A percentile compares a stretch with the other conserved stretches of the same genome.
Conservation (phyloP, 2,113 vertebrate species). For the Myotis davidii region DNA sequence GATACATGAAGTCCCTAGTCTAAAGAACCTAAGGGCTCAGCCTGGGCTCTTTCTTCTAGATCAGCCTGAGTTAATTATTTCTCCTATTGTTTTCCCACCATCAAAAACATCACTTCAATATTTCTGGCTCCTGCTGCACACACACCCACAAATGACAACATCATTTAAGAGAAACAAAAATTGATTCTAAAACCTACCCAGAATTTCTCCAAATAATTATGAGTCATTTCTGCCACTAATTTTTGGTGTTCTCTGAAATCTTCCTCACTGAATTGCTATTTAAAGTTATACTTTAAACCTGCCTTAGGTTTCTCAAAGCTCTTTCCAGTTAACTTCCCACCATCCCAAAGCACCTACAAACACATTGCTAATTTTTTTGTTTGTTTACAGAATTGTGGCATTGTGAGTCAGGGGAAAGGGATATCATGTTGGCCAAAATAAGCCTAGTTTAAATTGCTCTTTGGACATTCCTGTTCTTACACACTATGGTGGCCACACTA, state of each 20-base stretch:
- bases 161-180: conserved; percentile 21
- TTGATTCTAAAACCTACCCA: neutral
- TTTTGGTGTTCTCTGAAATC: neutral
- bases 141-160: neutral
- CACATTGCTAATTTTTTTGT: neutral
- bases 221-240: conserved; percentile 17
- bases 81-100: neutral
- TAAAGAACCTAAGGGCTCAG: neutral
- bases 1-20: neutral
- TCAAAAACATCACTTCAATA: neutral
- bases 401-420: conserved; percentile 19
- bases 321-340: neutral
- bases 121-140: neutral
- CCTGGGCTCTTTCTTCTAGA: neutral
- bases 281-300: neutral
- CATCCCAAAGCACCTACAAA: neutral
- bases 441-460: conserved; percentile 12
- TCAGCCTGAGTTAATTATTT: neutral
- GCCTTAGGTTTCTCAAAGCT: neutral
- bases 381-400: conserved; percentile 25
- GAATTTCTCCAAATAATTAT: conserved; percentile 26
- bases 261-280: neutral
- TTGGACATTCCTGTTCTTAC: neutral
- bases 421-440: conserved; percentile 18
- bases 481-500: neutral